phyloP scores from a whole-genome alignment of 1,140 invertebrate species.

The Bombus breviceps region DNA sequence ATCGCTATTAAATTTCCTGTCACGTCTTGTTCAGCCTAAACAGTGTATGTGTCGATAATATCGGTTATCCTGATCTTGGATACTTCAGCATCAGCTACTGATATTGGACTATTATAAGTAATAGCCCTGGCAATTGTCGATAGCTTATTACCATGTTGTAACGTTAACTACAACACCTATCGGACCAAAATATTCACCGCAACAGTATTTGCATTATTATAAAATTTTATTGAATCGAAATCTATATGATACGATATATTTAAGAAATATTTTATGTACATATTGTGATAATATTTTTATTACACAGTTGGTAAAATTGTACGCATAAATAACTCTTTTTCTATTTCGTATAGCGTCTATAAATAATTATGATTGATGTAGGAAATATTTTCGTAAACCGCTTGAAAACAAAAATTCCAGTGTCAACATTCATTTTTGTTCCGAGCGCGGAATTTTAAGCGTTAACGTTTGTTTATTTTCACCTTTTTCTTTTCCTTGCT shows the following conservation, averaged over 20 bases:
- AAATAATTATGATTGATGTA: neutral
- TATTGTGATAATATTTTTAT: neutral
- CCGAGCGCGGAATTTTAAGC: neutral
- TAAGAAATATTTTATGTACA: neutral
- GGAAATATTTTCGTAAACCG: neutral
- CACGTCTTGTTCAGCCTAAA: slow-evolving; percentile 37
- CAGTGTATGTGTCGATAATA: slow-evolving; percentile 33
- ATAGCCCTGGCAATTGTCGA: slow-evolving; percentile 22
- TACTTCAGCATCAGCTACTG: slow-evolving; percentile 25
- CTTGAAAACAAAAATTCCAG: neutral
- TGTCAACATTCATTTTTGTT: neutral
- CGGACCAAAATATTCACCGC: neutral
- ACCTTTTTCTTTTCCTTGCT: neutral
- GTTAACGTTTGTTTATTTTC: too few species aligned
- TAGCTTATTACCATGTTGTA: slow-evolving; percentile 6
- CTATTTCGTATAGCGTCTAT: neutral
- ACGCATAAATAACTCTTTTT: neutral
- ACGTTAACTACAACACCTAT: neutral
- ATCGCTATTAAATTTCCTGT: slow-evolving; percentile 45
- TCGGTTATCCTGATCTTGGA: slow-evolving; percentile 36
- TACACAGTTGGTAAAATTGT: neutral
- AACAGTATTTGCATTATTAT: too few species aligned
- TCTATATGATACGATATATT: neutral
- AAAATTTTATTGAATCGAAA: neutral
- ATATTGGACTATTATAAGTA: slow-evolving; percentile 34